Base-by-base conservation (phyloP, 2,113 vertebrate genomes). In the Octodon degus region DNA sequence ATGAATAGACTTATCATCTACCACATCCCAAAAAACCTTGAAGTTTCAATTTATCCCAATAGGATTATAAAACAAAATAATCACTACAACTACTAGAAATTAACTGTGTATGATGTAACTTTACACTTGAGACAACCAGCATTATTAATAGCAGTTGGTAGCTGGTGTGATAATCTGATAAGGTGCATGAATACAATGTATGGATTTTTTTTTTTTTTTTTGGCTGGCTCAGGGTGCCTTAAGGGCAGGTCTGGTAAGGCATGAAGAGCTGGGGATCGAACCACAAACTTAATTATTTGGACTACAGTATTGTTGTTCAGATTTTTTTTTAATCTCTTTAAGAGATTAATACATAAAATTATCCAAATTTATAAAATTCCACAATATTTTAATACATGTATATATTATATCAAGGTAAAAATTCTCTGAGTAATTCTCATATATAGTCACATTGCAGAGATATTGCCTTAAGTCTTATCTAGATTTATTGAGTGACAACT, bases 311-410 rank as follows among this genome's bases (percentile, higher is more conserved):
- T 32, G 32, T 34, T 17, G 12, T 53, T 67, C 14, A 34, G 65
- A 62, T 47, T 91, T 90, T 95, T 80, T 85, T 72, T 37, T 50
- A 50, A 50, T 77, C 43, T 50, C 62, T 83, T n/a, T 47, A 76
- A 81, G 43, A 77, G 47, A 37, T 85, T 30, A 90, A 50, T 30
- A 62, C 22, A 63, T 62, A 70, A 70, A 50, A 9, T 65, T 47
- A 14, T 67, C 22, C 19, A 34, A 7, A 50, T 34, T 17, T 86
- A 24, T 65, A 32, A 17, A 24, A 63, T 50, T 22, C 83, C 5
- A 30, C 32, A 37, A 47, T 27, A 17, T 63, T 68, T 63, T 63
- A 13, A 63, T 62, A 30, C 25, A 63, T 32, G 22, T 63, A 43
- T 55, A 17, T 6, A 63, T 92, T 19, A 85, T 85, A 9, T 85